These are phyloP conservation scores for Sebastes nivosus DNA, from an alignment of 2,797 vertebrate species.

Conservation along the genomic window DNA sequence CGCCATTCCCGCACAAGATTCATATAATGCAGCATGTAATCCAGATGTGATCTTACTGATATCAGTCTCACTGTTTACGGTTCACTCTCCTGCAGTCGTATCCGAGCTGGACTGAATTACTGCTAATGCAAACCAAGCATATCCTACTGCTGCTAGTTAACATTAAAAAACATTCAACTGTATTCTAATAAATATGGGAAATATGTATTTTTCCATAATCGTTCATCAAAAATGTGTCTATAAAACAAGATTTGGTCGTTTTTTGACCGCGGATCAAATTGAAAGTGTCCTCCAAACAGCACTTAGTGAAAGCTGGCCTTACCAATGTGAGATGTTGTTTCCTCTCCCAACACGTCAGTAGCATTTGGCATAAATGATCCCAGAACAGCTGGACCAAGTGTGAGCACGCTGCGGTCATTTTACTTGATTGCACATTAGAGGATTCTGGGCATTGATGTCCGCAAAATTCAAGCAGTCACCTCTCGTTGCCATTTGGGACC, in stretches of 20 bases:
- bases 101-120: no score
- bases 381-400: constrained; percentile 12
- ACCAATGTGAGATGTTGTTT: neutral
- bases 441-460: neutral
- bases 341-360: neutral
- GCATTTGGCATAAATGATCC: neutral
- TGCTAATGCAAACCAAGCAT: no score
- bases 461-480: neutral
- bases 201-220: no score
- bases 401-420: neutral
- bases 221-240: no score
- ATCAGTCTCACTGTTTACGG: no score
- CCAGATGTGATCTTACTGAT: no score
- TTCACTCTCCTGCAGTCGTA: no score
- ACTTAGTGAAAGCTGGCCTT: neutral
- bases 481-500: neutral
- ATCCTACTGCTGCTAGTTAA: no score
- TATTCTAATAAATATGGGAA: no score
- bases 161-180: no score
- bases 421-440: constrained; percentile 14
- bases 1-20: no score
- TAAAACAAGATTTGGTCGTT: neutral
- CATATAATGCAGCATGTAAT: no score
- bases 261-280: neutral
- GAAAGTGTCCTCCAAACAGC: neutral